Base-by-base conservation (phyloP, 2,113 vertebrate genomes). In the Syngnathus floridae region DNA sequence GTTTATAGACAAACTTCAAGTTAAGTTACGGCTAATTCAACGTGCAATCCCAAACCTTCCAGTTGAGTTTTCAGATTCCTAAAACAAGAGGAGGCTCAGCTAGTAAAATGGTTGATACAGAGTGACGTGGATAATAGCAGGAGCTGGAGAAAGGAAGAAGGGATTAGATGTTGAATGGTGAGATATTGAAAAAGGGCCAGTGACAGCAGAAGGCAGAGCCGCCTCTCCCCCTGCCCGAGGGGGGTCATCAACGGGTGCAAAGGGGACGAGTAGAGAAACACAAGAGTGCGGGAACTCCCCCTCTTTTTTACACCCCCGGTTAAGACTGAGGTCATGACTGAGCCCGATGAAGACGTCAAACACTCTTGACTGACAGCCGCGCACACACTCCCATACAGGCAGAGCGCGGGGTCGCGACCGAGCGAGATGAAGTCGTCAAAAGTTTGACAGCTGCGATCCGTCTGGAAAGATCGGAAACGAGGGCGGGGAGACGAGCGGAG, bases 361-460 rank as follows among this genome's bases (percentile, higher is more conserved):
- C 80, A 62, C 62, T 70, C 65, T 80, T 84, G 83, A 84, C 56
- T 82, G 84, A 85, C 84, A 86, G 83, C 71, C 72, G 57, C 63
- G 72, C 75, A 58, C 48, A 67, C 69, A 75, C 52, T 55, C 36
- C 35, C 6, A 75, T 10, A 73, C 35, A 52, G 38, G 62, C 72
- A 5, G 64, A 78, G 83, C 74, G 71, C 75, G 48, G 87, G 89
- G 89, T 91, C 88, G 86, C 62, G 84, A 88, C 83, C 82, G 79
- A 77, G 83, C 65, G 70, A 87, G 88, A 91, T 91, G 86, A 88
- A 91, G 89, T 89, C 72, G 85, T 91, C 90, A 91, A 90, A 90
- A 82, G 84, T 89, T 89, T 91, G 89, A 91, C 89, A 91, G 90
- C 90, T 91, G 89, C 55, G 72, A 79, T 84, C 77, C 80, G 81